phyloP scores from a whole-genome alignment of 2,797 vertebrate genomes.

The Anguilla pacifica region DNA sequence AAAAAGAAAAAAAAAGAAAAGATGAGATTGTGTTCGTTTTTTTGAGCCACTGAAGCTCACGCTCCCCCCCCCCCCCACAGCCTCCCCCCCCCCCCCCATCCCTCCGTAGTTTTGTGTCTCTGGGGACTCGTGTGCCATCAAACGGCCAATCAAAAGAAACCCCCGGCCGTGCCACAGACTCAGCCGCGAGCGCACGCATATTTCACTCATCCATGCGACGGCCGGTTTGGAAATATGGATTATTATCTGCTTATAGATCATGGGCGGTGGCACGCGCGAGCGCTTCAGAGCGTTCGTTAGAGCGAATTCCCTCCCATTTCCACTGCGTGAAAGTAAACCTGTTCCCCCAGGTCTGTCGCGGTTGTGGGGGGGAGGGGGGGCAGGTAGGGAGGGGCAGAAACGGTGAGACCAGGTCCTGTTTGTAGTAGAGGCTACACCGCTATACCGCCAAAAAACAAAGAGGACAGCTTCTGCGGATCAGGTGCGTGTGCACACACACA shows the following conservation, averaged over 20 bases:
- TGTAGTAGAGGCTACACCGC: not conserved
- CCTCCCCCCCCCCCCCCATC: not conserved
- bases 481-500: too few relatives aligned
- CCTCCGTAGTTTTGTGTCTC: not conserved
- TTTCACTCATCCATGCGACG: not conserved
- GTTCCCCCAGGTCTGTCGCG: not conserved
- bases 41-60: not conserved
- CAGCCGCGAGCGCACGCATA: not conserved
- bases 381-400: not conserved
- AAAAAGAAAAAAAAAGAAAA: too few relatives aligned
- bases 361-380: too few relatives aligned
- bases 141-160: not conserved
- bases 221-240: conserved; percentile 1
- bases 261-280: not conserved
- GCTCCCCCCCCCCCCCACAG: not conserved
- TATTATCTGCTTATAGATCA: not conserved
- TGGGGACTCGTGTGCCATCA: not conserved
- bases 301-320: conserved; percentile 1
- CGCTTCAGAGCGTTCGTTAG: not conserved
- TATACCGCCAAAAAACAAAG: not conserved
- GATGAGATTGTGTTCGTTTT: not conserved
- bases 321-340: not conserved
- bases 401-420: not conserved
- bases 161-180: not conserved
- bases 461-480: not conserved